Evolutionary conservation across 2,113 vertebrate genomes (phyloP).

Genomic region (Callionymus lyra): DNA sequence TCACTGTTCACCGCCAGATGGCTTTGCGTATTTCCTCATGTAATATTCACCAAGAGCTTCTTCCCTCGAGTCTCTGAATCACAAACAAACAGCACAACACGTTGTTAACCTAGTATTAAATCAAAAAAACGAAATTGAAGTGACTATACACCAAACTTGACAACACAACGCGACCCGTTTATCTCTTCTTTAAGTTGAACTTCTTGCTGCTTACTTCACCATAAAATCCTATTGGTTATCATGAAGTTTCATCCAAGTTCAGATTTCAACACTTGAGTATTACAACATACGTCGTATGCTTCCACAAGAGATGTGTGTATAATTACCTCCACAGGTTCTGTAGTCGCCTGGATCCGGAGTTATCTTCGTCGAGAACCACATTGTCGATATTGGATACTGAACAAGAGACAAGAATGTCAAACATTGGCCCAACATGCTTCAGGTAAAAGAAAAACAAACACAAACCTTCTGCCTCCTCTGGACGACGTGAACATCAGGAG

Average conservation of each 20-base stretch:
- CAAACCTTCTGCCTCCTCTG: constrained; percentile 91
- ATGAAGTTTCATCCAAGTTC: no score
- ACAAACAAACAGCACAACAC: neutral
- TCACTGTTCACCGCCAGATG: constrained; percentile 83
- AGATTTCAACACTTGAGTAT: no score
- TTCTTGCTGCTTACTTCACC: no score
- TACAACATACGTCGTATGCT: no score
- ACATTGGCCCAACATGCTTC: no score
- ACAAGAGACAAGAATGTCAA: neutral
- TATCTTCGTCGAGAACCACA: constrained; percentile 80
- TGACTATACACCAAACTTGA: no score
- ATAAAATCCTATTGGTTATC: no score
- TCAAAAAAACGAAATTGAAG: no score
- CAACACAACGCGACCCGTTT: no score
- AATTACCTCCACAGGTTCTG: constrained; percentile 87
- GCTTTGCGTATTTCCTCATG: constrained; percentile 92
- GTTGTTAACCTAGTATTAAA: no score
- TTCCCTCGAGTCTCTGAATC: constrained; percentile 79
- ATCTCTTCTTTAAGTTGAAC: no score
- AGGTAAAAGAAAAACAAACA: neutral
- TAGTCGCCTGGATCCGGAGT: constrained; percentile 82
- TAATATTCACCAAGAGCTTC: constrained; percentile 91
- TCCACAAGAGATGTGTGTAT: no score
- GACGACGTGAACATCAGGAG: constrained; percentile 36
- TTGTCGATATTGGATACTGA: constrained; percentile 81